A percentile compares a stretch with the other conserved stretches of the same genome.
These are phyloP conservation scores for Brotula barbata DNA, from an alignment of 2,797 vertebrate species.

Conservation along the genomic window DNA sequence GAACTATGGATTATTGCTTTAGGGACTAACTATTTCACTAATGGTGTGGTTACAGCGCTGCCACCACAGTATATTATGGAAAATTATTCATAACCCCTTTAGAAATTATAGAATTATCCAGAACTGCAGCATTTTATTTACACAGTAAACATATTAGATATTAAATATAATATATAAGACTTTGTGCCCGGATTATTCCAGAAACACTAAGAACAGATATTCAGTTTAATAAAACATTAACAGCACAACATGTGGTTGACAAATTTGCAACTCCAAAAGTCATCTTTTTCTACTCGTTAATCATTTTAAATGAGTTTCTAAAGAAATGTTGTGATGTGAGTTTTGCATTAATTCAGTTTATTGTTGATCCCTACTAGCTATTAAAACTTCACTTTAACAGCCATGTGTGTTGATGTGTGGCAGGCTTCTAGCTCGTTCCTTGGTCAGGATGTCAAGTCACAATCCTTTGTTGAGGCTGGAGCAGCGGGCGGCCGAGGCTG, in stretches of 20 bases:
- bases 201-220: no score
- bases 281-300: conserved; percentile 28
- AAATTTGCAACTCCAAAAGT: conserved; percentile 46
- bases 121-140: background rate
- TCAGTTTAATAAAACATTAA: no score
- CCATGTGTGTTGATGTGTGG: conserved; percentile 11
- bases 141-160: background rate
- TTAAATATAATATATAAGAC: no score
- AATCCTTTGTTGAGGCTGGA: conserved; percentile 90
- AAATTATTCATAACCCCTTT: background rate
- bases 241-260: no score
- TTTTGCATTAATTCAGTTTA: background rate
- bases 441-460: conserved; percentile 89
- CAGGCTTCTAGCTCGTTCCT: conserved; percentile 84
- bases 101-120: background rate
- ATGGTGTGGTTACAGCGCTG: background rate
- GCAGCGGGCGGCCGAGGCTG: conserved; percentile 92
- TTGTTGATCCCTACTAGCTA: background rate
- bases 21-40: conserved; percentile 1
- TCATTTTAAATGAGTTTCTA: no score
- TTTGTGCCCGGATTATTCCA: no score
- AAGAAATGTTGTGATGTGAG: background rate
- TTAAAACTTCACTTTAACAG: background rate
- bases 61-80: background rate
- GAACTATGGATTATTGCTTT: background rate